phyloP scores from a whole-genome alignment of 2,888 invertebrate species.

The Anthoptus insignis region DNA sequence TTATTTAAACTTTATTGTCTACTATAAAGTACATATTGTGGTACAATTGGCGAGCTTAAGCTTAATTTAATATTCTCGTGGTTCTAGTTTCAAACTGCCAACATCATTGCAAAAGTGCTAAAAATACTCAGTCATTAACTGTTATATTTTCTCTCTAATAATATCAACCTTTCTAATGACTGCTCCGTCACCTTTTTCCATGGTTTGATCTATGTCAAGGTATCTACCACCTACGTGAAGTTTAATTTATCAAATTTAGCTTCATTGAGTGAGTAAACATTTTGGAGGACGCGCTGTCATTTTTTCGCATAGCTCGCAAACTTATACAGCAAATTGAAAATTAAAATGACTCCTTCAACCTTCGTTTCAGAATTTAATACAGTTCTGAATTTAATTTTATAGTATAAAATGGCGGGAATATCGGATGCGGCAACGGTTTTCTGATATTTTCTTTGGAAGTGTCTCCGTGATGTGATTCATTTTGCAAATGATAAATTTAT shows the following conservation, averaged over 20 bases:
- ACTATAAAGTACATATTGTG: too few species aligned
- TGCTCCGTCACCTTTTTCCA: constrained; percentile 59
- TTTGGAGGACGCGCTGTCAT: constrained; percentile 36
- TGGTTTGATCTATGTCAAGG: constrained; percentile 70
- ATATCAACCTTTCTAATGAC: constrained; percentile 70
- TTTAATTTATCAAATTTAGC: constrained; percentile 30
- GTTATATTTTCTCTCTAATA: constrained; percentile 62
- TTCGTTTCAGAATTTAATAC: constrained; percentile 6
- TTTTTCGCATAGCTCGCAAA: neutral
- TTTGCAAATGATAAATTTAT: constrained; percentile 22
- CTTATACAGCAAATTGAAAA: constrained; percentile 16
- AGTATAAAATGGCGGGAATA: constrained; percentile 10
- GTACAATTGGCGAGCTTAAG: too few species aligned
- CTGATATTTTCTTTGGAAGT: constrained; percentile 27
- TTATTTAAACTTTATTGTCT: too few species aligned
- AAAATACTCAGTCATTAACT: constrained; percentile 63
- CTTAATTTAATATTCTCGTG: neutral
- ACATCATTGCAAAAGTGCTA: constrained; percentile 39
- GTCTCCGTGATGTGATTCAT: constrained; percentile 15
- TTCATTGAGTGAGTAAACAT: neutral
- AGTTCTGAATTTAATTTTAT: neutral
- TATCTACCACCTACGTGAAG: constrained; percentile 37
- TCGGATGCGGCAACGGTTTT: constrained; percentile 22
- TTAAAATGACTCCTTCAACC: constrained; percentile 22
- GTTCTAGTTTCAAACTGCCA: constrained; percentile 1